phyloP scores from a whole-genome alignment of 2,888 invertebrate genomes.

The Autographa pulchrina region DNA sequence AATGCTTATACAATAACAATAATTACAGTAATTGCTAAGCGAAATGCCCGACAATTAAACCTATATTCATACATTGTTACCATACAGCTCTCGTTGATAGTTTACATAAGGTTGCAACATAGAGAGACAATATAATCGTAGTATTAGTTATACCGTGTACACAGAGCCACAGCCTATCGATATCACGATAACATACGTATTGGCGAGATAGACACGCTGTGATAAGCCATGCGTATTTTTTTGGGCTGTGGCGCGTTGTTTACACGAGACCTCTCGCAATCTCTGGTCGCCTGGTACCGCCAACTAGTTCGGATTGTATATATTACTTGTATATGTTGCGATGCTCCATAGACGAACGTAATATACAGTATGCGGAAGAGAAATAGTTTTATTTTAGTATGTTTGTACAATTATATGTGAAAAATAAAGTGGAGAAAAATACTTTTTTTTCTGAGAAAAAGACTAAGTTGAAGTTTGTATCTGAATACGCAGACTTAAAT shows the following conservation, averaged over 20 bases:
- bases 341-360: neutral
- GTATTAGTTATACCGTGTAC: constrained; percentile 4
- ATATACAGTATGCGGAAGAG: neutral
- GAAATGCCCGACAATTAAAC: constrained; percentile 23
- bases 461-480: too few species aligned
- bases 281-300: constrained; percentile 24
- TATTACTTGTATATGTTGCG: neutral
- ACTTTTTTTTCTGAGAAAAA: too few species aligned
- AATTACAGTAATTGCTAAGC: constrained; percentile 24
- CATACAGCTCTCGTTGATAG: neutral
- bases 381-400: neutral
- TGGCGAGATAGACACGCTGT: constrained; percentile 11
- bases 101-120: constrained; percentile 8
- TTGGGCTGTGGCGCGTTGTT: constrained; percentile 12
- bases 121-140: constrained; percentile 16
- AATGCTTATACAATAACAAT: constrained; percentile 24
- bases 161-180: constrained; percentile 20
- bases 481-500: too few species aligned
- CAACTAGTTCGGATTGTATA: constrained; percentile 14
- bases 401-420: too few species aligned
- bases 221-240: neutral
- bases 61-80: neutral
- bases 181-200: neutral
- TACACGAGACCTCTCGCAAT: constrained; percentile 8
- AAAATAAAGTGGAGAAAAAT: too few species aligned